Evolutionary conservation across 2,888 invertebrate species (phyloP).

Genomic region (Ichneumoninae sp.): DNA sequence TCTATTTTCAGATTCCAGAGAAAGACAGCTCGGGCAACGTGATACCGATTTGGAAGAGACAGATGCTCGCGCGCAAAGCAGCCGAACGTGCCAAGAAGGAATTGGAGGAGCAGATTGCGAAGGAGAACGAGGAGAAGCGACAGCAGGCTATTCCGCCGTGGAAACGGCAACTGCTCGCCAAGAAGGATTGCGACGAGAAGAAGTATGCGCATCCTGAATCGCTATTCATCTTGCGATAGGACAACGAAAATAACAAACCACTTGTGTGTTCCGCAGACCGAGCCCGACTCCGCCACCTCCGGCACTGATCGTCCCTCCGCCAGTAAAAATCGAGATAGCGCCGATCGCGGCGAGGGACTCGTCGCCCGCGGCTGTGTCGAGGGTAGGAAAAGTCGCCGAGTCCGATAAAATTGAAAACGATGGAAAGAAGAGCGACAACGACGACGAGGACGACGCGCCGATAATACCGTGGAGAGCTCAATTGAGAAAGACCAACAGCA

Average conservation of each 20-base stretch:
- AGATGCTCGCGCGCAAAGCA: slow-evolving; percentile 97
- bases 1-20: slow-evolving; percentile 91
- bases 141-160: slow-evolving; percentile 96
- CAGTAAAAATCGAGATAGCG: slow-evolving; percentile 71
- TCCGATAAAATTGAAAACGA: slow-evolving; percentile 71
- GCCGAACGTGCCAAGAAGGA: slow-evolving; percentile 97
- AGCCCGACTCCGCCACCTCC: slow-evolving; percentile 55
- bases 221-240: not conserved
- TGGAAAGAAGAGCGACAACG: slow-evolving; percentile 80
- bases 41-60: slow-evolving; percentile 97
- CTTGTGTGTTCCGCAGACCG: slow-evolving; percentile 61
- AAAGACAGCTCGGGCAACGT: slow-evolving; percentile 94
- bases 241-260: slow-evolving; percentile 6
- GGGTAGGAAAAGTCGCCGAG: slow-evolving; percentile 70
- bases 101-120: slow-evolving; percentile 93
- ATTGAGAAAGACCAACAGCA: slow-evolving; percentile 95
- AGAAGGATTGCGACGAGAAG: slow-evolving; percentile 92
- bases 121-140: slow-evolving; percentile 93
- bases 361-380: slow-evolving; percentile 75
- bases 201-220: slow-evolving; percentile 86
- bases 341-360: slow-evolving; percentile 71
- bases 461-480: slow-evolving; percentile 96
- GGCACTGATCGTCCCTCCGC: slow-evolving; percentile 58
- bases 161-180: slow-evolving; percentile 95
- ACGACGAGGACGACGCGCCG: slow-evolving; percentile 85